A percentile compares a stretch with the other conserved stretches of the same genome.
Conservation (phyloP, 2,113 vertebrate genomes). For the Macquaria australasica region DNA sequence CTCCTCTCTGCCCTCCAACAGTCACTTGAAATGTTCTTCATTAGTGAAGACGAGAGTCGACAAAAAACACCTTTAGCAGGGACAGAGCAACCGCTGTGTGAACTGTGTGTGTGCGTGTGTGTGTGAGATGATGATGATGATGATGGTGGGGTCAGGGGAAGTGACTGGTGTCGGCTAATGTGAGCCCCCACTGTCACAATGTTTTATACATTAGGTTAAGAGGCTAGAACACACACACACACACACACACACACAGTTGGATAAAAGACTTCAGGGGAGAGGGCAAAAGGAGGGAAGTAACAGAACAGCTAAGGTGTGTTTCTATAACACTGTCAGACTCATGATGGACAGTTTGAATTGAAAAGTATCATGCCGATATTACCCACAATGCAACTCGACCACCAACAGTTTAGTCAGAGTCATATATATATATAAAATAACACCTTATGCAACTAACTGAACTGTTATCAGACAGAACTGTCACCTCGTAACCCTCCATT, state of each 20-base stretch:
- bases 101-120: conserved; percentile 39
- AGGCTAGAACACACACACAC: conserved; percentile 20
- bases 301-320: too few relatives aligned
- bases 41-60: conserved; percentile 46
- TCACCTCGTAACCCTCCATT: too few relatives aligned
- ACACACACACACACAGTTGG: background rate
- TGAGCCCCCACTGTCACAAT: conserved; percentile 54
- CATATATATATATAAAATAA: too few relatives aligned
- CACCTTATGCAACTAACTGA: too few relatives aligned
- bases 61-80: conserved; percentile 50
- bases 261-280: background rate
- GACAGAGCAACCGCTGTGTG: conserved; percentile 51
- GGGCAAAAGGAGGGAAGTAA: background rate
- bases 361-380: too few relatives aligned
- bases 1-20: conserved; percentile 47
- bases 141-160: conserved; percentile 32
- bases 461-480: too few relatives aligned
- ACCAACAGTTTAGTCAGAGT: too few relatives aligned
- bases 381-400: too few relatives aligned
- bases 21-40: conserved; percentile 61
- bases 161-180: conserved; percentile 43
- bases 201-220: conserved; percentile 62
- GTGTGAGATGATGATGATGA: background rate
- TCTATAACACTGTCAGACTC: too few relatives aligned
- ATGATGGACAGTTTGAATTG: too few relatives aligned